These are phyloP conservation scores for Pelvicachromis taeniatus DNA, from an alignment of 2,113 vertebrate genomes.

Conservation along the genomic window DNA sequence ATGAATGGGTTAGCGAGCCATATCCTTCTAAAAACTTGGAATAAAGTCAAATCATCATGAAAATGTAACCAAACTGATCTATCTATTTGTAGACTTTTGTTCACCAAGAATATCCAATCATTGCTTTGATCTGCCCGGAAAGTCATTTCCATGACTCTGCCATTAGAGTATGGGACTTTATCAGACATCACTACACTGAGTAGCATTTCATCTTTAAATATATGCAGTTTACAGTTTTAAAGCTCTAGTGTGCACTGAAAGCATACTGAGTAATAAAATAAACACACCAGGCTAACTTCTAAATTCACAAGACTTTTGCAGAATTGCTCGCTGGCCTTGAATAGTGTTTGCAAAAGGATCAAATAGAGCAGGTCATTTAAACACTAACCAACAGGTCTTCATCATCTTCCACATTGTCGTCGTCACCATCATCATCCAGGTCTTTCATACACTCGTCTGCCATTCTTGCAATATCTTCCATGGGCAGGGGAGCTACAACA, in stretches of 20 bases:
- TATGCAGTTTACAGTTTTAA: background rate
- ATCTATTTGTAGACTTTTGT: background rate
- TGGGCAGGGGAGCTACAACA: constrained; percentile 83
- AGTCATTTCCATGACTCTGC: background rate
- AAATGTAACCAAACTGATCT: background rate
- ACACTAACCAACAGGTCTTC: constrained; percentile 87
- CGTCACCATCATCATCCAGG: constrained; percentile 79
- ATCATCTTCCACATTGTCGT: constrained; percentile 77
- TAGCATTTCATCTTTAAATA: background rate
- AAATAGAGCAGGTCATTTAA: background rate
- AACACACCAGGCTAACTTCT: background rate
- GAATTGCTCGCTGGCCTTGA: background rate
- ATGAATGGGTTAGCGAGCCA: background rate
- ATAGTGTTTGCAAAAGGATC: background rate
- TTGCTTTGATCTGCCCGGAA: fast-evolving
- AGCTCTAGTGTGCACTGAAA: background rate
- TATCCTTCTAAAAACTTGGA: background rate
- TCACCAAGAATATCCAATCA: background rate
- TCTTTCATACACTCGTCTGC: constrained; percentile 92
- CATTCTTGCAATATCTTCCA: constrained; percentile 92
- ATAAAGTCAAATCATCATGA: background rate
- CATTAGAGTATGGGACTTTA: no score
- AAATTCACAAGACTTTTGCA: background rate
- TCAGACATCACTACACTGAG: background rate
- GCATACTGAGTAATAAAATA: background rate